A percentile compares a stretch with the other conserved stretches of the same genome.
These are phyloP conservation scores for Napeogenes inachia DNA, from an alignment of 2,888 invertebrate species.

Conservation along the genomic window DNA sequence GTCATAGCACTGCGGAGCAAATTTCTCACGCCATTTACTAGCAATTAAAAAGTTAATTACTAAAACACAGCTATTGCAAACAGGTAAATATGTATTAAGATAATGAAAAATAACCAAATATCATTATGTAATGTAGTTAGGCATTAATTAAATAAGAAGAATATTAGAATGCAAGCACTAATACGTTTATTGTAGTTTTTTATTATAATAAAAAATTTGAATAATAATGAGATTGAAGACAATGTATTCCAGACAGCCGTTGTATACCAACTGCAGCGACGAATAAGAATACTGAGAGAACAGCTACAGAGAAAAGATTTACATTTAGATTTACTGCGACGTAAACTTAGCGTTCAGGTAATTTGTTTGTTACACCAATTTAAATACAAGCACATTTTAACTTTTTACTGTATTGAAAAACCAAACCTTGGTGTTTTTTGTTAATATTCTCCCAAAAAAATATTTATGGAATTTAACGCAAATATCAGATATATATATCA, in stretches of 20 bases:
- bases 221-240: not conserved
- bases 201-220: not conserved
- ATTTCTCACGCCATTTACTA: slow-evolving; percentile 32
- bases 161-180: slow-evolving; percentile 2
- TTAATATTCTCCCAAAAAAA: too few relatives aligned
- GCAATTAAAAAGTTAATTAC: slow-evolving; percentile 23
- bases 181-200: slow-evolving; percentile 1
- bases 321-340: slow-evolving; percentile 91
- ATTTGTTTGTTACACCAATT: slow-evolving; percentile 10
- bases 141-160: not conserved
- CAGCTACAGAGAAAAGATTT: slow-evolving; percentile 94
- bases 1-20: slow-evolving; percentile 32
- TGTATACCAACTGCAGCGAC: slow-evolving; percentile 93
- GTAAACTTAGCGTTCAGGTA: slow-evolving; percentile 91
- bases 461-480: not conserved
- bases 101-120: slow-evolving; percentile 6
- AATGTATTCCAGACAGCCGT: slow-evolving; percentile 81
- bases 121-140: slow-evolving; percentile 16
- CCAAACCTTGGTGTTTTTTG: too few relatives aligned
- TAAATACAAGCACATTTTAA: not conserved
- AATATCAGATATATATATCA: not conserved
- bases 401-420: not conserved
- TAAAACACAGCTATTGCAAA: slow-evolving; percentile 12
- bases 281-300: slow-evolving; percentile 90
- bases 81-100: not conserved